These are phyloP conservation scores for Heliconius cydno DNA, from an alignment of 2,888 invertebrate genomes.

Conservation along the genomic window DNA sequence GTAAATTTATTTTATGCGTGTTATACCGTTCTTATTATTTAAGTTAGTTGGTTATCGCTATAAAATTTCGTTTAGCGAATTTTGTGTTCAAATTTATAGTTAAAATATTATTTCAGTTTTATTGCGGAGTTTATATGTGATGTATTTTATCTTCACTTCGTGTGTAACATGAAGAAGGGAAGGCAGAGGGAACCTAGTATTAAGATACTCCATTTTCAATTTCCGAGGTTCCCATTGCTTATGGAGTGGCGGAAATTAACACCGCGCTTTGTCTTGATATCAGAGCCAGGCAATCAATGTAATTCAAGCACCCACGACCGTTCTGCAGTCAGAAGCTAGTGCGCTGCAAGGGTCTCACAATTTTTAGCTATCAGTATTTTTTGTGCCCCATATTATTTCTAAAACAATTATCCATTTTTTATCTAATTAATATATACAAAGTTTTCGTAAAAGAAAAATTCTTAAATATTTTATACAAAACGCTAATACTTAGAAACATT, in stretches of 20 bases:
- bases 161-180: not conserved
- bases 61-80: slow-evolving; percentile 39
- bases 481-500: not conserved
- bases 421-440: not conserved
- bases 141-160: not conserved
- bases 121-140: not conserved
- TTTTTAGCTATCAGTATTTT: too few relatives aligned
- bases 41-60: slow-evolving; percentile 32
- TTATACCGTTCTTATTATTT: slow-evolving; percentile 30
- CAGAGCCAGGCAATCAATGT: too few relatives aligned
- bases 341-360: too few relatives aligned
- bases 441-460: not conserved
- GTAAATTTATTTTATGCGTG: slow-evolving; percentile 31
- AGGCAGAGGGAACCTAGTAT: not conserved
- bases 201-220: not conserved
- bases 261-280: too few relatives aligned
- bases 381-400: not conserved
- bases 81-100: slow-evolving; percentile 20
- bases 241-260: too few relatives aligned
- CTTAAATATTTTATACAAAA: not conserved
- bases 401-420: not conserved
- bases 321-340: too few relatives aligned
- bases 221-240: too few relatives aligned
- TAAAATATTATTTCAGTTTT: not conserved
- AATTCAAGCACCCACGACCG: too few relatives aligned